Evolutionary conservation across 2,113 vertebrate species (phyloP), one percentile per base, ranked within the genome.

Genomic region (Plotosus lineatus): DNA sequence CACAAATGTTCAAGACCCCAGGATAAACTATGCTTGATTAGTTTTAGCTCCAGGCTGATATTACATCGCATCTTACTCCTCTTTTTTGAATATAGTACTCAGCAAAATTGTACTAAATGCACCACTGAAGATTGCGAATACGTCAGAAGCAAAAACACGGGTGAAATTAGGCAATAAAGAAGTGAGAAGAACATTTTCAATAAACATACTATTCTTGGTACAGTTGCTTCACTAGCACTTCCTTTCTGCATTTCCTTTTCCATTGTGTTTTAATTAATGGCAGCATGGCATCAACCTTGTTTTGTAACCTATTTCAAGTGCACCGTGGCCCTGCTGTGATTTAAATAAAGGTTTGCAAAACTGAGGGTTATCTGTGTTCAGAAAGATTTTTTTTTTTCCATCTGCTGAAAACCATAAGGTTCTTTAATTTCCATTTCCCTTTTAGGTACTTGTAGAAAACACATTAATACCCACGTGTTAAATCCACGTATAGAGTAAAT

Each of bases 261-360:
- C 44, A 17, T 40, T 66, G 11, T 51, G 21, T 50, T 50, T 53
- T 53, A 48, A 78, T 78, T 65, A 50, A 78, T 78, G 60, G 19
- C 17, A 53, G 63, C 60, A 78, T 44, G 15, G 46, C 21, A 53
- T 36, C 61, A 26, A 17, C 42, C 26, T 48, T 51, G 55, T 61
- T 40, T 40, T 76, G 31, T 61, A 50, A 48, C 12, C 7, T 50
- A 19, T 51, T 73, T 73, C 8, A 51, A 51, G 69, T 50, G 46
- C 46, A 50, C 44, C 21, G 28, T 51, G 69, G 46, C 8, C 76
- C 33, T 66, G 61, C 2, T 66, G 76, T 33, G 61, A 51, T 51
- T 78, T n/a, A 78, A 78, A 66, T 78, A 66, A 65, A 66, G 31
- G 12, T 38, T 66, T 40, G 44, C 14, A 78, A 56, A 71, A 14